Percentiles rank a stretch among this genome's conserved stretches.
phyloP scores from a whole-genome alignment of 2,888 invertebrate genomes.

The Busseola fusca region DNA sequence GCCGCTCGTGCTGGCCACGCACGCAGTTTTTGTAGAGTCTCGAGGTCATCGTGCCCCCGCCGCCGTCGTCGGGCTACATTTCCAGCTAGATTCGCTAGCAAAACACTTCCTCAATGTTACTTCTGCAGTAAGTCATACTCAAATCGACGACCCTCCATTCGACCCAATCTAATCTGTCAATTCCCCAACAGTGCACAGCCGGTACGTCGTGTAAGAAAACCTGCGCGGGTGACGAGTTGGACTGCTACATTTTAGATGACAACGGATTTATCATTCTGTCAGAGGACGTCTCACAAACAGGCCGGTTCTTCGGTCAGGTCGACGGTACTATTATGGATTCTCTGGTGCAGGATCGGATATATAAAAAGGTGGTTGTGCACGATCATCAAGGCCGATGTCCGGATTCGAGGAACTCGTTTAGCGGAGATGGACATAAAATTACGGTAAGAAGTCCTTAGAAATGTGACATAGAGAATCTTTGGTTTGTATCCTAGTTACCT shows the following conservation, averaged over 20 bases:
- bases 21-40: conserved; percentile 96
- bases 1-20: conserved; percentile 95
- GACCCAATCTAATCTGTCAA: conserved; percentile 21
- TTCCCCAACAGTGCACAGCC: conserved; percentile 90
- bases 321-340: conserved; percentile 98
- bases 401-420: conserved; percentile 91
- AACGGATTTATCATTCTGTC: conserved; percentile 98
- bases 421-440: conserved; percentile 83
- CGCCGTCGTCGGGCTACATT: conserved; percentile 97
- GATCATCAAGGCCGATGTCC: conserved; percentile 97
- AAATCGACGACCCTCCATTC: conserved; percentile 10
- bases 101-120: conserved; percentile 96
- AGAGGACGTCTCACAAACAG: conserved; percentile 95
- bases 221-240: conserved; percentile 95
- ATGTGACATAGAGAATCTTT: background rate
- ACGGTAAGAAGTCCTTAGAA: conserved; percentile 63
- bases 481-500: background rate
- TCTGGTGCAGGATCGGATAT: conserved; percentile 96
- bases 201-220: conserved; percentile 93
- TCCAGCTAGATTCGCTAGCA: conserved; percentile 94
- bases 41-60: conserved; percentile 95
- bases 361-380: conserved; percentile 95
- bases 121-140: conserved; percentile 91
- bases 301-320: conserved; percentile 97
- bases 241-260: conserved; percentile 98